Base-by-base conservation (phyloP, 2,888 invertebrate species). In the Torymus auratus region DNA sequence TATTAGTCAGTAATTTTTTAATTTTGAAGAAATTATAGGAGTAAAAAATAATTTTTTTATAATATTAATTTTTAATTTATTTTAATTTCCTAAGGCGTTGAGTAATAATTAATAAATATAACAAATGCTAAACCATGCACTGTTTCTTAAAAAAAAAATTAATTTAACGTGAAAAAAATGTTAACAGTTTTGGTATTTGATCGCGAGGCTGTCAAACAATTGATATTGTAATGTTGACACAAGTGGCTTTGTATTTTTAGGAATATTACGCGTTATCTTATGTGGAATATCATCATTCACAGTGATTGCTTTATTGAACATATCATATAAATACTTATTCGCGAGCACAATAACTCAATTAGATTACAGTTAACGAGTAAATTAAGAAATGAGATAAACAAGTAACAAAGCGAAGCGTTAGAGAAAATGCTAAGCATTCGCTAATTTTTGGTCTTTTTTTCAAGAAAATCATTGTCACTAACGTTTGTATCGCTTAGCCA, bases 281-380 rank as follows among this genome's bases (percentile, higher is more conserved):
- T 12, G 41, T 78, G 52, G 53, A 68, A 71, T 55, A 68, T 75
- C 58, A 75, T 76, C 72, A 68, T 79, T 64, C 64, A 68, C 78
- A 81, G 70, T 60, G 56, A 69, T 79, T 86, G 86, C 83, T 86
- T 87, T 87, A 85, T 82, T 85, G 82, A 82, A 88, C 88, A 88
- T 87, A 87, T 88, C 88, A 88, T 68, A 77, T 70, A 70, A 67
- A 78, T 85, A 84, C 83, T 86, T 85, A 85, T 83, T 81, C 85
- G 76, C 82, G 83, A 85, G 84, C 85, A 84, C 79, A 85, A 20
- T 85, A 86, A 83, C 67, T 82, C 74, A 62, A 61, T 56, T 82
- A 82, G 67, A 75, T 78, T 78, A 70, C 20, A 55, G 62, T 62
- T n/a, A 76, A 69, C 1, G 41, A 15, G 17, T 67, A 67, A 67